Evolutionary conservation across 1,140 invertebrate species (phyloP).

Genomic region (Papilio dardanus): DNA sequence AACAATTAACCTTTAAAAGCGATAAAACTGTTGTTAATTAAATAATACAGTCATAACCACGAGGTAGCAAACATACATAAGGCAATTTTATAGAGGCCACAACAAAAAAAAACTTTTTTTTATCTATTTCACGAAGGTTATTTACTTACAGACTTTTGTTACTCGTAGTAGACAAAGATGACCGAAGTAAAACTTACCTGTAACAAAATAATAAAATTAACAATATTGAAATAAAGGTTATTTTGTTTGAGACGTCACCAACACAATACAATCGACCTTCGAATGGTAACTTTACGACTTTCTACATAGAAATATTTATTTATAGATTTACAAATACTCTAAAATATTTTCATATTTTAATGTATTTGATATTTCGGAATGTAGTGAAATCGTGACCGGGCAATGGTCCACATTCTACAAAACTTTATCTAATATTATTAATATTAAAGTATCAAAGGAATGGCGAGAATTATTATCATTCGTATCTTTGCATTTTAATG

Average conservation of each 20-base stretch:
- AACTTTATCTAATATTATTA: background rate
- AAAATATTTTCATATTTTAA: background rate
- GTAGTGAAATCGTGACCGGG: background rate
- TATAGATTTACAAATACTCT: background rate
- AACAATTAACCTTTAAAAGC: background rate
- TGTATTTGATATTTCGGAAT: background rate
- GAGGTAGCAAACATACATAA: background rate
- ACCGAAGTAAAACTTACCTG: constrained; percentile 20
- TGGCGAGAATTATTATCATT: too few relatives aligned
- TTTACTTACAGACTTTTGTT: constrained; percentile 19
- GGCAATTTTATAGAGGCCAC: background rate
- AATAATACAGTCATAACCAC: background rate
- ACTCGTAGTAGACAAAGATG: background rate
- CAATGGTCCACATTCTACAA: background rate
- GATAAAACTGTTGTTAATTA: background rate
- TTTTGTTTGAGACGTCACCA: background rate
- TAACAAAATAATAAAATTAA: background rate
- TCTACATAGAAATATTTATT: constrained; percentile 1
- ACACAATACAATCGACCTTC: background rate
- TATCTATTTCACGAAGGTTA: background rate
- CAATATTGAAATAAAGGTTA: background rate
- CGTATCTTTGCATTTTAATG: too few relatives aligned
- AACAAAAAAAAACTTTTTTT: background rate
- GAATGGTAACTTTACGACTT: background rate
- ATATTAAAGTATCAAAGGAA: too few relatives aligned